These are phyloP conservation scores for Papilio machaon DNA, from an alignment of 1,140 invertebrate species.

Conservation along the genomic window DNA sequence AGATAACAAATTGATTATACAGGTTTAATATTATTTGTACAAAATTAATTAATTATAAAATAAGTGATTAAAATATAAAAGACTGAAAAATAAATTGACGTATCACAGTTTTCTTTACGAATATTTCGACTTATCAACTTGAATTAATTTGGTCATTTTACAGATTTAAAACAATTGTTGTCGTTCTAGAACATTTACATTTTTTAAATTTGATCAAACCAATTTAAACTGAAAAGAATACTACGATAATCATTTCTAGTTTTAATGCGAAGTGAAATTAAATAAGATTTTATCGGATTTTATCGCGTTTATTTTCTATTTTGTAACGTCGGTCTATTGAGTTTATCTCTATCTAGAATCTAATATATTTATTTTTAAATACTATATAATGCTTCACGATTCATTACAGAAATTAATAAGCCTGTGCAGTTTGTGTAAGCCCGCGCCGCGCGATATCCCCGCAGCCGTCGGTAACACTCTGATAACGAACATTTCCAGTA, in stretches of 20 bases:
- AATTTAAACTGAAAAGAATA: too few species aligned
- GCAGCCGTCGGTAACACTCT: neutral
- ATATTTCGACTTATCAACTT: too few species aligned
- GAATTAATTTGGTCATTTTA: too few species aligned
- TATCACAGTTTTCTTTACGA: too few species aligned
- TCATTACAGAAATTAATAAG: conserved; percentile 33
- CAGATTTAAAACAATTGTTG: too few species aligned
- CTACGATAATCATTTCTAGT: too few species aligned
- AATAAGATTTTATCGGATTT: neutral
- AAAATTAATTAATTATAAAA: neutral
- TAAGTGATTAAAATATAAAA: neutral
- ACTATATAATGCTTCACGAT: neutral
- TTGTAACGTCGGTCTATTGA: neutral
- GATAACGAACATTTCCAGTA: conserved; percentile 14
- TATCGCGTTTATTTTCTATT: neutral
- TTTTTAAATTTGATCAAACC: too few species aligned
- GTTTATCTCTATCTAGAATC: neutral
- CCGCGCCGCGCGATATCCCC: neutral
- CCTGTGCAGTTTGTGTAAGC: neutral
- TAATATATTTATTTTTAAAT: neutral
- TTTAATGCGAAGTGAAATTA: neutral
- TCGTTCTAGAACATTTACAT: too few species aligned
- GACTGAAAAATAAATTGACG: too few species aligned
- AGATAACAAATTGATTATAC: neutral
- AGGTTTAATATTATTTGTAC: neutral